These are phyloP conservation scores for Myrmophylax atrothorax DNA, from an alignment of 2,113 vertebrate genomes.

Conservation along the genomic window DNA sequence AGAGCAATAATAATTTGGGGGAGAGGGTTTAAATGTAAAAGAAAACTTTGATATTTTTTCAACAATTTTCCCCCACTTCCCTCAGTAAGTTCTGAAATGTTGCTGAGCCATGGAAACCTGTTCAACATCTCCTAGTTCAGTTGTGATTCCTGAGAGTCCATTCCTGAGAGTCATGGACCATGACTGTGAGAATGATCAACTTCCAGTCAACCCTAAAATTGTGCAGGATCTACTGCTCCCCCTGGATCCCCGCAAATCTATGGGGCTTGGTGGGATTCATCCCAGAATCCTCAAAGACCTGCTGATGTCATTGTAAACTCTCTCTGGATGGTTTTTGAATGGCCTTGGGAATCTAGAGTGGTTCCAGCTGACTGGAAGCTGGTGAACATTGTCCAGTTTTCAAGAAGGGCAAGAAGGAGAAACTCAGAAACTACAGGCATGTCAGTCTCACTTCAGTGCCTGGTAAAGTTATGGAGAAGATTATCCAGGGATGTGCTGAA, in stretches of 20 bases:
- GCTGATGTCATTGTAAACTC: background rate
- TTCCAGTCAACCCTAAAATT: background rate
- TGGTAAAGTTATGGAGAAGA: background rate
- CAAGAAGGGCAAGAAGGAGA: background rate
- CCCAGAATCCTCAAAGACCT: background rate
- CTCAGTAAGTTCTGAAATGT: background rate
- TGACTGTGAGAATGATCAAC: background rate
- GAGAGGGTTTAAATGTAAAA: background rate
- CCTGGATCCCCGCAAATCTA: background rate
- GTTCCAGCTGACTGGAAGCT: background rate
- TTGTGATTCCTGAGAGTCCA: background rate
- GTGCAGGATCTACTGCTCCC: background rate
- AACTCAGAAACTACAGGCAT: background rate
- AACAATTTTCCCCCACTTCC: background rate
- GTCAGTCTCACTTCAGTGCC: background rate
- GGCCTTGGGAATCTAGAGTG: background rate
- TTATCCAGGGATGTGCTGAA: background rate
- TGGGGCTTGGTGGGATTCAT: background rate
- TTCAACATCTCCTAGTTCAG: background rate
- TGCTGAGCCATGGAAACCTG: background rate
- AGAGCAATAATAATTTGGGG: background rate
- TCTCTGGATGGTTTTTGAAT: background rate
- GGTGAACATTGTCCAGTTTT: background rate
- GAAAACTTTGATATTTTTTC: background rate
- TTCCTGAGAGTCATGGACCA: background rate